Evolutionary conservation across 2,113 vertebrate species (phyloP), one percentile per base, ranked within the genome.

Genomic region (Jacana jacana): DNA sequence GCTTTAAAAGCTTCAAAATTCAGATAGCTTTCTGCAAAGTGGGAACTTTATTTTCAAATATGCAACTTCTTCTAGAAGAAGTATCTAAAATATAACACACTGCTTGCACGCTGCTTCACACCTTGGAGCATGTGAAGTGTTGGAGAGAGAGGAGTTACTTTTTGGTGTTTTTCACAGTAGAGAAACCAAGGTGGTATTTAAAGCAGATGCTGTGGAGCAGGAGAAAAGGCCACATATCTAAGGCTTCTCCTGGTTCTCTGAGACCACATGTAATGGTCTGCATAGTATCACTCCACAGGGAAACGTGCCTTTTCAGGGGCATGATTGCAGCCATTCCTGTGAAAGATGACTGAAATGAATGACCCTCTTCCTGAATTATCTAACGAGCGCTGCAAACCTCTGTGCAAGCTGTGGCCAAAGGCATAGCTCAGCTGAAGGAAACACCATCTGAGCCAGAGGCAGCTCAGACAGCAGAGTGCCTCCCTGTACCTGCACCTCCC

Each of bases 51-150:
- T 73, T 79, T 85, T 92, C 65, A 69, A 25, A 63, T 28, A n/a
- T 22, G 68, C 46, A 40, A 7, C 30, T 84, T 19, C 49, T 69
- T 55, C 73, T 72, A 40, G 48, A 84, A 72, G 14, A 68, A 37
- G n/a, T 9, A 48, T 51, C 42, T 69, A 82, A 89, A 89, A 49
- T 9, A 77, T 2, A 37, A 0, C 2, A 11, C 7, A 49, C 44
- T 72, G 35, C 33, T 77, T 22, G 48, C 76, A 35, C 4, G 72
- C 51, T 82, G 79, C 71, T 82, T 82, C 63, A 75, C 81, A 64
- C 49, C 63, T 57, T 57, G 48, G n/a, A 81, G 27, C 0, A 0
- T 10, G 15, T 66, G 55, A 33, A 48, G 3, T 8, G 39, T 0
- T 65, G 52, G 13, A 30, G 44, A 85, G 12, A 40, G 23, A 52